A percentile compares a stretch with the other conserved stretches of the same genome.
These are phyloP conservation scores for Petrocephalus zakoni DNA, from an alignment of 2,113 vertebrate genomes.

Conservation along the genomic window DNA sequence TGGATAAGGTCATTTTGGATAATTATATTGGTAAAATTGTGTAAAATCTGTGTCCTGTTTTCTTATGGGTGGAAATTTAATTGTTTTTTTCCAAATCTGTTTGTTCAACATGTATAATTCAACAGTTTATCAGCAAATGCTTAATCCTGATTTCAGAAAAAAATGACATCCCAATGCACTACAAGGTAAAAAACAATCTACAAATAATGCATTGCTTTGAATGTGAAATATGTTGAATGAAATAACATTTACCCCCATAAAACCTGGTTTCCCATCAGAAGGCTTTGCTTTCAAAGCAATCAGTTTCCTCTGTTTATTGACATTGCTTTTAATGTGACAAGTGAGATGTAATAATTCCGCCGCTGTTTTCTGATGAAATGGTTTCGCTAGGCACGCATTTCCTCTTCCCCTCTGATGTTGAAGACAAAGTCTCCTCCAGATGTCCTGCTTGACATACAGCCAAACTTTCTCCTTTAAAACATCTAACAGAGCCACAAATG, in stretches of 20 bases:
- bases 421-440: slow-evolving; percentile 71
- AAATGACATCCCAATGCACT: neutral
- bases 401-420: slow-evolving; percentile 67
- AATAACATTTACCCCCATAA: slow-evolving; percentile 18
- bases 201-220: neutral
- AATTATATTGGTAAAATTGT: neutral
- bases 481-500: slow-evolving; percentile 65
- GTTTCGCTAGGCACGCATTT: slow-evolving; percentile 75
- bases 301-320: slow-evolving; percentile 66
- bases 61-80: neutral
- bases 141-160: neutral
- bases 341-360: slow-evolving; percentile 58
- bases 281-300: slow-evolving; percentile 54
- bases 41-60: neutral
- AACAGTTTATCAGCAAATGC: neutral
- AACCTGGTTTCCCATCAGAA: slow-evolving; percentile 65
- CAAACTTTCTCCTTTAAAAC: slow-evolving; percentile 66
- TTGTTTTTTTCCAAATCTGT: neutral
- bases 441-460: slow-evolving; percentile 66
- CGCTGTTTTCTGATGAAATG: slow-evolving; percentile 52
- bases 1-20: neutral
- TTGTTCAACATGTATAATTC: neutral
- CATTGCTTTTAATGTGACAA: slow-evolving; percentile 69
- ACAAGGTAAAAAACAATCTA: neutral
- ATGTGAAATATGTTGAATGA: slow-evolving; percentile 4